Base-by-base conservation (phyloP, 2,888 invertebrate genomes). In the Eudemis profundana region DNA sequence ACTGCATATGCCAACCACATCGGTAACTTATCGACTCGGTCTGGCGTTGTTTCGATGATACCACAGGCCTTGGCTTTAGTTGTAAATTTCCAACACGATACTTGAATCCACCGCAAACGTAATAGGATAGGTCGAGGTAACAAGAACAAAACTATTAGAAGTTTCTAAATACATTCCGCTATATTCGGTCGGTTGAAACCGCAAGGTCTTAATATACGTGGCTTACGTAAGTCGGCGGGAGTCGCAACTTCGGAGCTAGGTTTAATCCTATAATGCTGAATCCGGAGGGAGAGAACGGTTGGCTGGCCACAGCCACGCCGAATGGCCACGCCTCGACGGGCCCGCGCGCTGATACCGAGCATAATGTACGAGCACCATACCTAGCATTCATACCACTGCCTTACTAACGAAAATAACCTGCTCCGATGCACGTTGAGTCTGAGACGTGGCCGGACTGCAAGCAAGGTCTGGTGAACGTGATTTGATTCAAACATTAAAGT, bases 271-370 rank as follows among this genome's bases (percentile, higher is more conserved):
- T 77, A 78, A 73, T 72, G 73, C 70, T 72, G 73, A 76, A 78
- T 76, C 74, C 77, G 76, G 76, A 74, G 81, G 81, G 78, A 78
- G 77, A 73, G 67, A 71, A 83, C 81, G 87, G 78, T 83, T 76
- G 77, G 84, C 75, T 86, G 81, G 74, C 69, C 82, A 78, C 80
- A 73, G 72, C 73, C 57, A 29, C 47, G 51, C 62, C 73, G 73
- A 73, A 70, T 76, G 74, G 81, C 76, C 81, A 82, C 82, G 86
- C 85, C 80, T 83, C 84, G 83, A 47, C 78, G 79, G 69, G 71
- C 73, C 69, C 78, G 77, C 66, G 74, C 75, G 77, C 78, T 76
- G 74, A 79, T 78, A 81, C 81, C 78, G 72, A 80, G 79, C 78
- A 79, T 78, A 81, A 83, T 79, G 76, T 82, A 76, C 17, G 27